Base-by-base conservation (phyloP, 2,113 vertebrate genomes). In the Anolis sagrei region DNA sequence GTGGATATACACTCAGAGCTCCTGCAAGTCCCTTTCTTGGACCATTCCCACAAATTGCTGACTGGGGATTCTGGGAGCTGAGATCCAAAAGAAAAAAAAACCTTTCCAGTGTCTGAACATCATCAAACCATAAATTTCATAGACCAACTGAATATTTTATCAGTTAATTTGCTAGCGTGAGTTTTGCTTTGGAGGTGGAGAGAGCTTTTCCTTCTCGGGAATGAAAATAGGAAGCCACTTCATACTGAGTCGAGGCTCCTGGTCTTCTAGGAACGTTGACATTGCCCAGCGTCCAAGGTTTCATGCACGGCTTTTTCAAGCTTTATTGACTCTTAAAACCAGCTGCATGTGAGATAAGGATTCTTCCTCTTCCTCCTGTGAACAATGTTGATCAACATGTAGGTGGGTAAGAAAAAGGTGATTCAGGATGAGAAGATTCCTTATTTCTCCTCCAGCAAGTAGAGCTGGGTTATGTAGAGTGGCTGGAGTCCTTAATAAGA, bases 401-500 rank as follows among this genome's bases (percentile, higher is more conserved):
- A 25, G 62, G 4, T 39, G 5, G 21, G 19, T 0, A 39, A 25
- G 18, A 13, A 44, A 23, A 39, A 10, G 23, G 54, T 44, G 39
- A 64, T 5, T 62, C 1, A 14, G 64, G 58, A 68, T 51, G 3
- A 8, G 21, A 36, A 36, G 29, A 49, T 86, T 2, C 19, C 51
- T 3, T 61, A 25, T 69, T 87, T 88, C 21, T 84, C 27, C 2
- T 86, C 82, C 32, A 88, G 92, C 54, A 70, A 66, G 72, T 23
- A 32, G 64, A 44, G 19, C 72, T 64, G 18, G 14, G 14, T 90
- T 5, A 88, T 78, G 77, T 86, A 25, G 10, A 49, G 61, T 75
- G 73, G 54, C 69, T 70, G 70, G 11, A 79, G 73, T 81, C 89
- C 62, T 89, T 84, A 81, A 77, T 74, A n/a, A 77, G 51, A 74